Evolutionary conservation across 2,113 vertebrate genomes (phyloP), one percentile per base, ranked within the genome.

Genomic region (Syngnathoides biaculeatus): DNA sequence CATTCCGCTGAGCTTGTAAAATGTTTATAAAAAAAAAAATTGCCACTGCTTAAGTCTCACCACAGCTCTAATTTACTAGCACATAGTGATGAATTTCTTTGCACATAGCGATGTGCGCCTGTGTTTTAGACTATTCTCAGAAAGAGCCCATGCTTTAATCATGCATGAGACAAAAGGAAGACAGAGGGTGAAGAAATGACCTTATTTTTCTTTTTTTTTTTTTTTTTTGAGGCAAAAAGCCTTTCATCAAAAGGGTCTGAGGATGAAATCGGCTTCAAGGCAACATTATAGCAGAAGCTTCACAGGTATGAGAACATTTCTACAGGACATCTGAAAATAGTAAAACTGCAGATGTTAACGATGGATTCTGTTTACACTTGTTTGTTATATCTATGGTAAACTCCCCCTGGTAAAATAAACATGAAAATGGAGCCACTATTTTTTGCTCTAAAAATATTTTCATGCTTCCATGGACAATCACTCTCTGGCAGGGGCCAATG

Each of bases 1-100:
- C 77, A 80, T 72, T 79, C 69, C 83, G 87, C 86, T 80, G 81
- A 89, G 74, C 79, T 78, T n/a, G 24, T 74, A 80, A 69, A 69
- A 53, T 61, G n/a, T 14, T 69, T 2, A 43, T 12, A 5, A 43
- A 43, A 43, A 43, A 43, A 43, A 35, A 43, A 43, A 43, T n/a
- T n/a, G n/a, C n/a, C n/a, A n/a, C 50, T 57, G 30, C n/a, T 69
- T 52, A 52, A 67, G 43, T 81, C 77, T 70, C 69, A 66, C 43
- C 0, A 15, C 72, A 50, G 65, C 74, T 76, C 72, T 82, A 80
- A 84, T 80, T 81, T 79, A 68, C 43, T 43, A 59, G 70, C 6
- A n/a, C 20, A 27, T 59, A 35, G 48, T 66, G n/a, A 52, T 66
- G n/a, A 52, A 52, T 52, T 52, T 22, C 10, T 20, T 52, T 22